Evolutionary conservation across 2,797 vertebrate species (phyloP).

Genomic region (Phataginus tetradactyla): DNA sequence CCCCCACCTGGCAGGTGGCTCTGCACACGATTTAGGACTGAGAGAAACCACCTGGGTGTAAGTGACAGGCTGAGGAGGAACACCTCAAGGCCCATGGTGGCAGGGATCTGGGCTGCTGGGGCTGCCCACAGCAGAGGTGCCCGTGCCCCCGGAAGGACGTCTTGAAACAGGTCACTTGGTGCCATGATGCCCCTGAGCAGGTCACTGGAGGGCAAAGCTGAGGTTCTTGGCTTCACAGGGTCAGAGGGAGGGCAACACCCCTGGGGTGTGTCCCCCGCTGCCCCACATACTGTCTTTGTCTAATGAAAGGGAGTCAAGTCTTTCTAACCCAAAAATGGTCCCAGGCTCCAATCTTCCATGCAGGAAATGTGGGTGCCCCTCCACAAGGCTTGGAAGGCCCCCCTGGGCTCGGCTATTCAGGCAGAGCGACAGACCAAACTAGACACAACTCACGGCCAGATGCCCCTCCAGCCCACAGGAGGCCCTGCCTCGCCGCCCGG

Average conservation of each 20-base stretch:
- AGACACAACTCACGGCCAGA: background rate
- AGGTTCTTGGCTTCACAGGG: background rate
- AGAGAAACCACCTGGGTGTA: background rate
- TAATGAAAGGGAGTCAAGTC: background rate
- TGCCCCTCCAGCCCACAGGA: background rate
- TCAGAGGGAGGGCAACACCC: background rate
- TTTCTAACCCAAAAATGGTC: too few species aligned
- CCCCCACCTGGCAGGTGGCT: background rate
- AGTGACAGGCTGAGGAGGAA: too few species aligned
- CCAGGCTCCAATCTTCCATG: too few species aligned
- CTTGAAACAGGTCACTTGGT: background rate
- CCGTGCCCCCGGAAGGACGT: background rate
- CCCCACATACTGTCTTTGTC: accelerated
- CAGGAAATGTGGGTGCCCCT: too few species aligned
- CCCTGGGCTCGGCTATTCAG: background rate
- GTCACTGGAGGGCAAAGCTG: background rate
- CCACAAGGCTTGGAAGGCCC: too few species aligned
- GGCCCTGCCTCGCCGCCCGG: background rate
- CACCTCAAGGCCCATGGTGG: accelerated
- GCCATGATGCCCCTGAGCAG: background rate
- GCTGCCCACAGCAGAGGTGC: too few species aligned
- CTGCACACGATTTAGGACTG: background rate
- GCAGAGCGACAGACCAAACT: background rate
- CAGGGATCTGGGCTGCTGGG: background rate
- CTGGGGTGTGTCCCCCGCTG: background rate